A percentile compares a stretch with the other conserved stretches of the same genome.
phyloP scores from a whole-genome alignment of 2,888 invertebrate species.

The Dysmachus trigonus region DNA sequence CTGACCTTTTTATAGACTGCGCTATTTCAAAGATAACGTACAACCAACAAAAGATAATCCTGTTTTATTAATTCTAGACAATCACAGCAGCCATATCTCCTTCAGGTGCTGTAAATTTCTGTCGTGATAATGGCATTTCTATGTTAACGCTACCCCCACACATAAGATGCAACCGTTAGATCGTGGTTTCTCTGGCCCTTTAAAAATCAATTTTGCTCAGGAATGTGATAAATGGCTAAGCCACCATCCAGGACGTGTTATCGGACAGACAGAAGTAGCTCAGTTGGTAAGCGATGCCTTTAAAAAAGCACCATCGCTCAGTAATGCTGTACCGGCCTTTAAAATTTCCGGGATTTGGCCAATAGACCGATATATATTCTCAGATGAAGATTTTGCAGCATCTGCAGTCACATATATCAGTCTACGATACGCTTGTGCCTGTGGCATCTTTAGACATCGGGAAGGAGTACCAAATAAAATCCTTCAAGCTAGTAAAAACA shows the following conservation, averaged over 20 bases:
- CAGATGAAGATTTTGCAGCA: background rate
- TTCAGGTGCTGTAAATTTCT: background rate
- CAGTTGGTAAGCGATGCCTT: background rate
- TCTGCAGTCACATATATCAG: background rate
- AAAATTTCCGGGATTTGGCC: background rate
- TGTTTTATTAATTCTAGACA: background rate
- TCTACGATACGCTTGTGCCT: no score
- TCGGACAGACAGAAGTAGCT: background rate
- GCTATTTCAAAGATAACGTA: background rate
- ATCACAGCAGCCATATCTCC: background rate
- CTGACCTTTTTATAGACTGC: background rate
- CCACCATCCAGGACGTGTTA: constrained; percentile 5
- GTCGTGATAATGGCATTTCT: constrained; percentile 8
- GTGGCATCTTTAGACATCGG: no score
- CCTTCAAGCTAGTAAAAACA: no score
- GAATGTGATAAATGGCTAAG: background rate
- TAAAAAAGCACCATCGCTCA: background rate
- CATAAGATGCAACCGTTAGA: constrained; percentile 29
- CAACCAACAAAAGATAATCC: background rate
- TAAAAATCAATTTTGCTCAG: background rate
- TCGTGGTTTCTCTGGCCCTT: background rate
- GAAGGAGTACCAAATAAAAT: no score
- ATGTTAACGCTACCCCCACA: background rate
- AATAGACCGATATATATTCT: background rate
- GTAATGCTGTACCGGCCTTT: background rate